These are phyloP conservation scores for Temnopleurus reevesii DNA, from an alignment of 53 echinoderm and acorn worm genomes.

Conservation along the genomic window DNA sequence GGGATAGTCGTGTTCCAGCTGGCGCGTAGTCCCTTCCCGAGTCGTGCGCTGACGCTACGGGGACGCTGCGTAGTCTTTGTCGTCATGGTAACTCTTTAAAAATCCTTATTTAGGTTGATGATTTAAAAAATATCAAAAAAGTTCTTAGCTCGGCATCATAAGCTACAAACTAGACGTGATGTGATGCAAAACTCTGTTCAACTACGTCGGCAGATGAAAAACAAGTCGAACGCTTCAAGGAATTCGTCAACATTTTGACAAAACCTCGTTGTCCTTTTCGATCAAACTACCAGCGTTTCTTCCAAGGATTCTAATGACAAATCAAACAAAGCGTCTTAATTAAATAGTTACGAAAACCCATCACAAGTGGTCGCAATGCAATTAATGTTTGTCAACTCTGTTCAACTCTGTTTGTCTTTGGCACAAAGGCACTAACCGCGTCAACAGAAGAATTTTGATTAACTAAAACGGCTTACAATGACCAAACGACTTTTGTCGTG, in stretches of 20 bases:
- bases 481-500: neutral
- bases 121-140: neutral
- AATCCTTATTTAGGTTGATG: neutral
- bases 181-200: neutral
- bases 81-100: neutral
- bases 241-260: slow-evolving; percentile 12
- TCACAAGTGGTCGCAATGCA: slow-evolving; percentile 25
- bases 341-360: slow-evolving; percentile 33
- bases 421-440: neutral
- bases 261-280: neutral
- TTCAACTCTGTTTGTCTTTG: slow-evolving; percentile 15
- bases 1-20: slow-evolving; percentile 57
- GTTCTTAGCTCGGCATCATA: neutral
- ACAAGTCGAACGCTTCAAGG: neutral
- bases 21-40: slow-evolving; percentile 20
- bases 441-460: slow-evolving; percentile 31
- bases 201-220: neutral
- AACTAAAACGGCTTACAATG: slow-evolving; percentile 8
- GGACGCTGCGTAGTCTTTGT: neutral
- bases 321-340: slow-evolving; percentile 24
- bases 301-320: neutral
- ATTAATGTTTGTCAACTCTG: neutral
- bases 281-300: slow-evolving; percentile 10
- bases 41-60: slow-evolving; percentile 48
- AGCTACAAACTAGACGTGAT: neutral